These are phyloP conservation scores for Andrena cerasifolii DNA, from an alignment of 1,140 invertebrate genomes.

Conservation along the genomic window DNA sequence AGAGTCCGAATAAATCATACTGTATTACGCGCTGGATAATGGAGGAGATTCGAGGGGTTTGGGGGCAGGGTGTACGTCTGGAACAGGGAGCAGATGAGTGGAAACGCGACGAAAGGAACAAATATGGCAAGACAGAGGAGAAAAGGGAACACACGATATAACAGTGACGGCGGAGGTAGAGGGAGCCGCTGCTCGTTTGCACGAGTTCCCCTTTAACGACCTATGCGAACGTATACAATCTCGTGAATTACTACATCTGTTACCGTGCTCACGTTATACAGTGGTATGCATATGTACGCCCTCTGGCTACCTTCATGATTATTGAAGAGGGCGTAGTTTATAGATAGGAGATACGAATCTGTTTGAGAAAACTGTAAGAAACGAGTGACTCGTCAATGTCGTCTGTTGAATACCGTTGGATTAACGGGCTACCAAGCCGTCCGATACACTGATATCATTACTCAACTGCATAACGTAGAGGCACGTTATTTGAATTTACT, in stretches of 20 bases:
- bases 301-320: conserved; percentile 33
- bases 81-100: conserved; percentile 40
- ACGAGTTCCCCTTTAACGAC: conserved; percentile 63
- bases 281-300: conserved; percentile 17
- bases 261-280: conserved; percentile 26
- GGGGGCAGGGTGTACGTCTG: conserved; percentile 5
- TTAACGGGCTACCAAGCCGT: too few relatives aligned
- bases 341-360: conserved; percentile 24
- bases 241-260: conserved; percentile 62
- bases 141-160: conserved; percentile 27
- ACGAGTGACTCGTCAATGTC: conserved; percentile 39
- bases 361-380: conserved; percentile 15
- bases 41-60: conserved; percentile 30
- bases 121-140: conserved; percentile 12
- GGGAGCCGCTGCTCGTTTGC: conserved; percentile 45
- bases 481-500: too few relatives aligned
- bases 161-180: conserved; percentile 30
- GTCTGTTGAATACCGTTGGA: too few relatives aligned
- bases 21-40: conserved; percentile 63
- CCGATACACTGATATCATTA: too few relatives aligned
- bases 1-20: conserved; percentile 73
- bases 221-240: conserved; percentile 22
- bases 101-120: conserved; percentile 25
- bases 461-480: too few relatives aligned
- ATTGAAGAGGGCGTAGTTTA: conserved; percentile 35